These are phyloP conservation scores for Chironex yamaguchii DNA, from an alignment of 30 jellyfish, hydroid and myxozoan genomes.

Conservation along the genomic window DNA sequence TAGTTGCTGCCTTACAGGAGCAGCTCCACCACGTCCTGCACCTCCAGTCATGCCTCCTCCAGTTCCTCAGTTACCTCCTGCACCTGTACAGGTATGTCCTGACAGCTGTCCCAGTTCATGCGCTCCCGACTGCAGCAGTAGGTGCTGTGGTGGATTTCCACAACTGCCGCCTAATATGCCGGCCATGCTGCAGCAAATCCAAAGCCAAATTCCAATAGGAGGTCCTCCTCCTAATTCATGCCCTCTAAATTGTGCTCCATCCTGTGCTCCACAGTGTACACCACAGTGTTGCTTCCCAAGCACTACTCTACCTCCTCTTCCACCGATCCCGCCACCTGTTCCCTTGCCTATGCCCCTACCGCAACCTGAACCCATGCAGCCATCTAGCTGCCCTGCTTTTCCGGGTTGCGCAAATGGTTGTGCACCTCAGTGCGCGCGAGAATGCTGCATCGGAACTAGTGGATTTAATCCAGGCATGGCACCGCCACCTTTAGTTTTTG, in stretches of 20 bases:
- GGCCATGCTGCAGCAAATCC: constrained; percentile 59
- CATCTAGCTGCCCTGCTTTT: constrained; percentile 37
- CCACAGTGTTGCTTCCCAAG: constrained; percentile 95
- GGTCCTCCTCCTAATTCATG: constrained; percentile 74
- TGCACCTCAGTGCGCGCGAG: constrained; percentile 79
- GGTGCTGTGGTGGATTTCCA: constrained; percentile 71
- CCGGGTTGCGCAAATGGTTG: constrained; percentile 78
- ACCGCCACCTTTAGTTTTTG: constrained; percentile 41
- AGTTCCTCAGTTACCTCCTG: constrained; percentile 7
- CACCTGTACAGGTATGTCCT: constrained; percentile 66
- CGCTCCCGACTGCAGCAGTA: constrained; percentile 80
- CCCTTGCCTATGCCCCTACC: constrained; percentile 47
- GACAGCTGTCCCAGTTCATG: constrained; percentile 78
- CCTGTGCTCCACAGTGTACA: constrained; percentile 91
- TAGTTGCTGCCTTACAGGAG: constrained; percentile 9
- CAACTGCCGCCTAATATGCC: constrained; percentile 32
- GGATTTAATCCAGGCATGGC: too few relatives aligned
- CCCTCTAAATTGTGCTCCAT: constrained; percentile 83
- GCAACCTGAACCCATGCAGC: constrained; percentile 10
- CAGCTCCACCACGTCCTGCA: neutral
- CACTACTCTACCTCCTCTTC: constrained; percentile 51
- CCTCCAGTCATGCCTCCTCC: neutral
- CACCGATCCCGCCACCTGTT: constrained; percentile 58
- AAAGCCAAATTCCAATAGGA: constrained; percentile 63
- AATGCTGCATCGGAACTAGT: constrained; percentile 56